Base-by-base conservation (phyloP, 2,888 invertebrate species). In the Epirrita christyi region DNA sequence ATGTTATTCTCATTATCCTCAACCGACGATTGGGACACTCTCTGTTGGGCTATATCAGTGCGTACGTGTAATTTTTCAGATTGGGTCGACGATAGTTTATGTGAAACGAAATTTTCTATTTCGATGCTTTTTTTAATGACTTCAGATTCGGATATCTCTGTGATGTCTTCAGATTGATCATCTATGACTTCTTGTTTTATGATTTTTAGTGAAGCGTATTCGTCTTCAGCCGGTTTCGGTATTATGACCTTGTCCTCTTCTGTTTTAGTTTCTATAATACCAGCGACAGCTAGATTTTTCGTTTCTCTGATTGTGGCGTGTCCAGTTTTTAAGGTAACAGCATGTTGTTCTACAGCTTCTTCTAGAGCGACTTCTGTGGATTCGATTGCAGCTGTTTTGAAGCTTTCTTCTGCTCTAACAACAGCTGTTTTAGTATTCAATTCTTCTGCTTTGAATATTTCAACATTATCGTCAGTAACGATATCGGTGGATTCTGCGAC, bases 1-100 rank as follows among this genome's bases (percentile, higher is more conserved):
- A 77, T 80, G 1, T 76, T 78, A 4, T 73, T 71, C 15, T 71
- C 70, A 4, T 72, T 69, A 36, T 66, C 74, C 15, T 64, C 55
- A 0, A 48, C 43, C 8, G 4, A 3, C n/a, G 75, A 28, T 52
- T 75, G 70, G 6, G 48, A 55, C 0, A 28, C 21, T 45, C 11
- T 59, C 28, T 71, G 53, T 10, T 64, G 62, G 32, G 61, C 61
- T 53, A 74, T 54, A 54, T 74, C 72, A 11, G 63, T 73, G 4
- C 42, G 40, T 9, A 62, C 11, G 11, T 61, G 61, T 6, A 66
- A 37, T 15, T 60, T 62, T 45, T 52, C 46, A 55, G 54, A 78
- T 54, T 37, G 63, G 57, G n/a, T 76, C 48, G 14, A 71, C 62
- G 53, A 50, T 62, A 6, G 61, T 55, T 55, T 40, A 14, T 54